phyloP scores from a whole-genome alignment of 2,888 invertebrate species.

The Amphiduros pacificus region DNA sequence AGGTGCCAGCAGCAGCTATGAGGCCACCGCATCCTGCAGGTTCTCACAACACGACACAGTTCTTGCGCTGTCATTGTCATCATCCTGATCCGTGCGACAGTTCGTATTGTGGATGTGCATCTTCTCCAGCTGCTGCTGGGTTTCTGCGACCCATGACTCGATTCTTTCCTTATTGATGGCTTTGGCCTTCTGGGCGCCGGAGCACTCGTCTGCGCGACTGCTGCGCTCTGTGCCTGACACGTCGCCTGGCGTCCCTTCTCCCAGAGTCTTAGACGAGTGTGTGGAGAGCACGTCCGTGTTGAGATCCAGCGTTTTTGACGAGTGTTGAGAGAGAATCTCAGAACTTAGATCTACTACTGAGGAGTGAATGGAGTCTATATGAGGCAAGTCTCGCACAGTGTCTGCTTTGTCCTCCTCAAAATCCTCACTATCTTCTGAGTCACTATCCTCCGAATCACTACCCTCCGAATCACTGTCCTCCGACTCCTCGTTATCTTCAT shows the following conservation, averaged over 20 bases:
- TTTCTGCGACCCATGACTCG: constrained; percentile 52
- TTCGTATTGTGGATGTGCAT: constrained; percentile 5
- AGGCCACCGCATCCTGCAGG: too few species aligned
- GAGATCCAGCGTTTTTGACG: constrained; percentile 43
- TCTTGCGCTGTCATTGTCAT: not conserved
- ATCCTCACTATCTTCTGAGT: constrained; percentile 6
- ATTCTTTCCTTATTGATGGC: constrained; percentile 50
- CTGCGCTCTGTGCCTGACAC: not conserved
- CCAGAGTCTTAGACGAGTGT: constrained; percentile 46
- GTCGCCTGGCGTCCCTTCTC: constrained; percentile 27
- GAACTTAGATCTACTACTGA: constrained; percentile 37
- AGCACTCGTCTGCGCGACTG: not conserved
- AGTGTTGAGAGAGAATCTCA: constrained; percentile 51
- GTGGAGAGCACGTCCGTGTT: constrained; percentile 42
- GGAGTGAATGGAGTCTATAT: constrained; percentile 53
- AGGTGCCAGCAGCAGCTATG: too few species aligned
- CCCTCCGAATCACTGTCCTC: not conserved
- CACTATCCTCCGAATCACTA: not conserved
- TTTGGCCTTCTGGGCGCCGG: constrained; percentile 22
- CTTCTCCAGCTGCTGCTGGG: constrained; percentile 36
- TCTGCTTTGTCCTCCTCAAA: constrained; percentile 23
- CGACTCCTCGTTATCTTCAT: constrained; percentile 2
- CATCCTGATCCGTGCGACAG: too few species aligned
- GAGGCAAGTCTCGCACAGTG: constrained; percentile 40
- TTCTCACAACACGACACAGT: too few species aligned